These are phyloP conservation scores for Caenorhabditis tropicalis DNA, from an alignment of 1,140 invertebrate genomes.

Conservation along the genomic window DNA sequence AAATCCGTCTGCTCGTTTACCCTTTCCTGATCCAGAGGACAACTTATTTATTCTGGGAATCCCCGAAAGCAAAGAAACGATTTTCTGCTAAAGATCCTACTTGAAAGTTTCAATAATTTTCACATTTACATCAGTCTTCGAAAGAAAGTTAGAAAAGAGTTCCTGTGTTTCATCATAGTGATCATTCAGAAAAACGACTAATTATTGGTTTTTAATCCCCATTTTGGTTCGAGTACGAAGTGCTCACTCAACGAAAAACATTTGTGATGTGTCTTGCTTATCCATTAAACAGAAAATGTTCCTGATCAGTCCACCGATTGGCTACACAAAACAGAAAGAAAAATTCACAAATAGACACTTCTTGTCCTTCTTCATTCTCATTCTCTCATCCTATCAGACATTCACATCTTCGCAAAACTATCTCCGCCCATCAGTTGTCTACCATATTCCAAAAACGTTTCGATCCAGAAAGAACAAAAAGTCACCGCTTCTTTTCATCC, in stretches of 20 bases:
- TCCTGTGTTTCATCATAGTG: neutral
- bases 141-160: too few species aligned
- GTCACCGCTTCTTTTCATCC: neutral
- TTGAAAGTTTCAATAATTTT: neutral
- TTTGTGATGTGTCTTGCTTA: slow-evolving; percentile 21
- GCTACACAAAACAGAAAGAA: neutral
- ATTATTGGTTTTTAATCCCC: neutral
- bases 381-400: neutral
- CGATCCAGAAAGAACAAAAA: neutral
- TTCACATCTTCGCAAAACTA: neutral
- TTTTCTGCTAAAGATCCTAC: too few species aligned
- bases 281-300: neutral
- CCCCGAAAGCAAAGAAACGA: too few species aligned
- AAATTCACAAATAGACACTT: neutral
- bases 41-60: neutral
- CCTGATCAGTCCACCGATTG: neutral
- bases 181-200: neutral
- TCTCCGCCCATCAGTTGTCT: neutral
- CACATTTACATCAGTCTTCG: neutral
- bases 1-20: neutral
- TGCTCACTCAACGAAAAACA: slow-evolving; percentile 1
- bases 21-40: neutral
- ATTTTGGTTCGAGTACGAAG: neutral
- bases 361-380: neutral
- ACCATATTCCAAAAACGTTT: neutral